These are phyloP conservation scores for Brachypodius melanocephalos DNA, from an alignment of 2,113 vertebrate species.

Conservation along the genomic window DNA sequence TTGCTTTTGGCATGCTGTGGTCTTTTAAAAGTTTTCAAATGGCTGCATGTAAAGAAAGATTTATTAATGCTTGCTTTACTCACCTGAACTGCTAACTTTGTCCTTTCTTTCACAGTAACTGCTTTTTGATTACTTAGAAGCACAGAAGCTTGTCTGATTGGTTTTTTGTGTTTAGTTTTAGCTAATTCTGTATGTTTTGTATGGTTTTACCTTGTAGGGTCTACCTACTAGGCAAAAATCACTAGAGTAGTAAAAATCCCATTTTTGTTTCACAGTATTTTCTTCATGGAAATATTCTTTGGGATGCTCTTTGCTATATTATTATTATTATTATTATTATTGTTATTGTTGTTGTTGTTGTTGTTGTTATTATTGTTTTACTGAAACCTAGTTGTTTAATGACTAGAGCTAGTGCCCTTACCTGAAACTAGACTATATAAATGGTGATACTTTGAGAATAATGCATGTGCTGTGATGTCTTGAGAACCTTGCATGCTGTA, in stretches of 20 bases:
- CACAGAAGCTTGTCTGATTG: constrained; percentile 79
- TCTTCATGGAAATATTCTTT: constrained; percentile 70
- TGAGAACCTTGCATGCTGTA: constrained; percentile 40
- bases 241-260: constrained; percentile 95
- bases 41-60: constrained; percentile 58
- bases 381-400: constrained; percentile 49
- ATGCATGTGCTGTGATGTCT: constrained; percentile 25
- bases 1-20: constrained; percentile 49
- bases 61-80: constrained; percentile 59
- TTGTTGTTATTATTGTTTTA: too few species aligned
- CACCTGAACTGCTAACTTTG: constrained; percentile 71
- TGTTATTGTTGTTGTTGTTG: too few species aligned
- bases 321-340: background rate
- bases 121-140: constrained; percentile 81
- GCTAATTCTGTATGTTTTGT: constrained; percentile 93
- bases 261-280: constrained; percentile 80
- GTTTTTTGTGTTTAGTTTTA: constrained; percentile 76
- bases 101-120: constrained; percentile 71
- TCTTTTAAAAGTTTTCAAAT: constrained; percentile 50
- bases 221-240: constrained; percentile 95
- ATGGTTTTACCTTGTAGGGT: constrained; percentile 93
- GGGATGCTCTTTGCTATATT: constrained; percentile 49
- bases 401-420: background rate
- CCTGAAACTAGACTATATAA: background rate
- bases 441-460: background rate